Evolutionary conservation across 2,888 invertebrate genomes (phyloP), one percentile per base, ranked within the genome.

Genomic region (Tetropium fuscum): DNA sequence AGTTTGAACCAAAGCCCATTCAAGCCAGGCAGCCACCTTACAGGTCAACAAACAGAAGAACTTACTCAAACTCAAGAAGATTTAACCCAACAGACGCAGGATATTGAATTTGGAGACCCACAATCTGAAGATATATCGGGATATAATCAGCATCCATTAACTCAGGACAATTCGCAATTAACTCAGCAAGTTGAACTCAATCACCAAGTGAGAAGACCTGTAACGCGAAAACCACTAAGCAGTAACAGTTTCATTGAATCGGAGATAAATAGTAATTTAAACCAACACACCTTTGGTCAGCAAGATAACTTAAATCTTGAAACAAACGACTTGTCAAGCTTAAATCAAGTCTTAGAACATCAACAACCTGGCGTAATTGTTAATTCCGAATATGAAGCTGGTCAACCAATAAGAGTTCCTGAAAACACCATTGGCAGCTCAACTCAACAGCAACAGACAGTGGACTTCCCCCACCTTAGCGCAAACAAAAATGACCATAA

Each of bases 261-360:
- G 36, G 58, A 60, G 20, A 41, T 53, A 57, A 13, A 44, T 18
- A 56, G 63, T 53, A 44, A 69, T 58, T 51, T 38, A 44, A 30
- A 27, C 8, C 44, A 44, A 15, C 3, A 44, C 15, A 8, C n/a
- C 1, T 3, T n/a, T 8, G 27, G 16, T 4, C 16, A 27, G 18
- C 15, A 22, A 15, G 6, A 13, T 43, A 43, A 43, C 22, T 10
- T 10, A 13, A 20, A 41, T 20, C 22, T 25, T 10, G 16, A 16
- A 2, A 25, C 44, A n/a, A 44, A 30, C 7, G 18, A 13, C 18
- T 51, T 51, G 11, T 40, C 38, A 27, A 40, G 40, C 5, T 51
- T 27, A 51, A 51, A 40, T 51, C 48, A 48, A 22, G 25, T 48
- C 15, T 11, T 27, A 3, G 3, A 44, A 3, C 43, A 45, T n/a